Evolutionary conservation across 2,797 vertebrate species (phyloP).

Genomic region (Parotocinclus haroldoi): DNA sequence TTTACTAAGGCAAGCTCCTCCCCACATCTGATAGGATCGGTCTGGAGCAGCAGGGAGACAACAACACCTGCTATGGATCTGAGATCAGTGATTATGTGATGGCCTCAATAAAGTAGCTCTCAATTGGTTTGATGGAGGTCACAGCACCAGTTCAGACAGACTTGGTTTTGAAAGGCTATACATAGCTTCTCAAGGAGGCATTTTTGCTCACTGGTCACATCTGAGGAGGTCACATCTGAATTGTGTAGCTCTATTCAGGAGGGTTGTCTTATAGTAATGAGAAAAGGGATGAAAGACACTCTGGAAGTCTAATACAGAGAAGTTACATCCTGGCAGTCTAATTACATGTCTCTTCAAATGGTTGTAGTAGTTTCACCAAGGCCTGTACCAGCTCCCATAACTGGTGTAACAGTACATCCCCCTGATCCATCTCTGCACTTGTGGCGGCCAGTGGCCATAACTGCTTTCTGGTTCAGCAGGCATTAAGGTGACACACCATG

Average conservation of each 20-base stretch:
- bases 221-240: slow-evolving; percentile 19
- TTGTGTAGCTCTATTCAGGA: slow-evolving; percentile 20
- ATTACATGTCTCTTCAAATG: slow-evolving; percentile 13
- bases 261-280: slow-evolving; percentile 26
- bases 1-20: too few species aligned
- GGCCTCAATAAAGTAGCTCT: slow-evolving; percentile 24
- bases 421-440: slow-evolving; percentile 24
- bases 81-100: slow-evolving; percentile 24
- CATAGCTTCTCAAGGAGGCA: slow-evolving; percentile 32
- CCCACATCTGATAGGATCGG: too few species aligned
- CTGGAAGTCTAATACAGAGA: slow-evolving; percentile 29
- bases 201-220: slow-evolving; percentile 21
- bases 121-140: slow-evolving; percentile 14
- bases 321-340: slow-evolving; percentile 20
- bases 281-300: slow-evolving; percentile 13
- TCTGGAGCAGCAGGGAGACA: too few species aligned
- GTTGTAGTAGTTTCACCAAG: slow-evolving; percentile 27
- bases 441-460: slow-evolving; percentile 18
- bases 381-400: slow-evolving; percentile 26
- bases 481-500: slow-evolving; percentile 23
- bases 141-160: slow-evolving; percentile 28
- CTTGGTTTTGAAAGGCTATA: slow-evolving; percentile 16
- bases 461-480: slow-evolving; percentile 28
- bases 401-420: slow-evolving; percentile 29
- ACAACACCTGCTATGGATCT: slow-evolving; percentile 7